phyloP scores from a whole-genome alignment of 2,888 invertebrate genomes.

The Willowsia nigromaculata region DNA sequence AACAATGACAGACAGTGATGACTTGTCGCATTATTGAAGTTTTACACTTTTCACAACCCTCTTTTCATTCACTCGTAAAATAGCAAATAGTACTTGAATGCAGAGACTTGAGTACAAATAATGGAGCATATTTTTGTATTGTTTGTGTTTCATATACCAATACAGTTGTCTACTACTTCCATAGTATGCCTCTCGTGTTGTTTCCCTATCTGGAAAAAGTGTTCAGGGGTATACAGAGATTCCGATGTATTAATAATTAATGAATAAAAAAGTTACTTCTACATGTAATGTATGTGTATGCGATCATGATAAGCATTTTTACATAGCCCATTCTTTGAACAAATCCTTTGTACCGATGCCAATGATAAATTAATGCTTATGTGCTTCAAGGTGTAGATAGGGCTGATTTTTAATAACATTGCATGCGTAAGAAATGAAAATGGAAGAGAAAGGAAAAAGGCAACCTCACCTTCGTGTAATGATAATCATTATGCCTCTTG shows the following conservation, averaged over 20 bases:
- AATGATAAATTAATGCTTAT: constrained; percentile 30
- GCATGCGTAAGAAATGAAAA: constrained; percentile 2
- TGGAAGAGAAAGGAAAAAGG: constrained; percentile 25
- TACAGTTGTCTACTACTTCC: no score
- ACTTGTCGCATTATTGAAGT: constrained; percentile 64
- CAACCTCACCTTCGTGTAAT: constrained; percentile 33
- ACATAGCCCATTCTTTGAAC: neutral
- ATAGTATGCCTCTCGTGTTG: neutral
- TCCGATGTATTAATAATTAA: constrained; percentile 49
- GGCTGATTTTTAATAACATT: constrained; percentile 48
- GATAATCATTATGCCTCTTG: constrained; percentile 57
- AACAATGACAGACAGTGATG: constrained; percentile 68
- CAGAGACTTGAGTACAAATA: neutral
- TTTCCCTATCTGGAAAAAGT: neutral
- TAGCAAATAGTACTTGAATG: constrained; percentile 62
- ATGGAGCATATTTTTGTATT: neutral
- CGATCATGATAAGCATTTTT: constrained; percentile 17
- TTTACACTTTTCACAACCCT: constrained; percentile 51
- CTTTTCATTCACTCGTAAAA: constrained; percentile 19
- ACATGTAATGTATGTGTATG: neutral
- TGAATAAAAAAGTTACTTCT: constrained; percentile 50
- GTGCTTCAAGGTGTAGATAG: constrained; percentile 14
- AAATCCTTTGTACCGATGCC: neutral
- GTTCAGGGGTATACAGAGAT: neutral
- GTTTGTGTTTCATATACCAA: neutral